phyloP scores from a whole-genome alignment of 2,113 vertebrate species.

The Trachemys scripta region DNA sequence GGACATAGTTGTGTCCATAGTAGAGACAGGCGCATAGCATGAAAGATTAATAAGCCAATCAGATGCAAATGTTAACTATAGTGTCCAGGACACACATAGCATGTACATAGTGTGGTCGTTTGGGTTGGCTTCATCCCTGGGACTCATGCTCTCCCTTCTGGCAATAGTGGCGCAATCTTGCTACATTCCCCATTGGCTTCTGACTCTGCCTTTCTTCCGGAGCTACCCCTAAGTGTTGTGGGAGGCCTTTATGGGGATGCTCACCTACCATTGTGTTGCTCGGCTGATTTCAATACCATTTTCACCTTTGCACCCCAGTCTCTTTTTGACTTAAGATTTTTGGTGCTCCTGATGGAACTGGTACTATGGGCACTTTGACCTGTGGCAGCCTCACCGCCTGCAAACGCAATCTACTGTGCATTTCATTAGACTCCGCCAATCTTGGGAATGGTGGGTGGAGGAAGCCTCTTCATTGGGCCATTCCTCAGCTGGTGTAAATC shows the following conservation, averaged over 20 bases:
- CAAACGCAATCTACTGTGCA: neutral
- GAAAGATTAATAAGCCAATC: neutral
- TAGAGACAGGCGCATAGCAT: neutral
- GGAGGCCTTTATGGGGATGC: neutral
- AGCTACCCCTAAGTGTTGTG: neutral
- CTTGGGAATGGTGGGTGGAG: neutral
- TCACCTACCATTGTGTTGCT: neutral
- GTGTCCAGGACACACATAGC: neutral
- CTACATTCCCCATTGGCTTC: neutral
- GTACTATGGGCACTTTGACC: neutral
- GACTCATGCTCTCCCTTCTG: neutral
- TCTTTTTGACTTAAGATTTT: neutral
- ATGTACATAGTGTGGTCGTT: neutral
- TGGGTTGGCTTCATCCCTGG: neutral
- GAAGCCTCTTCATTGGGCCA: neutral
- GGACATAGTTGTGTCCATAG: rapidly evolving
- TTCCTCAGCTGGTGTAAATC: conserved; percentile 43
- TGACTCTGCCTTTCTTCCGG: neutral
- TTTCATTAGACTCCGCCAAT: neutral
- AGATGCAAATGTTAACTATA: neutral
- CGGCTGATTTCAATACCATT: neutral
- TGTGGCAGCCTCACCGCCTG: neutral
- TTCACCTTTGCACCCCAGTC: neutral
- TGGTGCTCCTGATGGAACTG: rapidly evolving
- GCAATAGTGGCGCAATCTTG: neutral